Base-by-base conservation (phyloP, 2,797 vertebrate genomes). In the Myotis findleyi region DNA sequence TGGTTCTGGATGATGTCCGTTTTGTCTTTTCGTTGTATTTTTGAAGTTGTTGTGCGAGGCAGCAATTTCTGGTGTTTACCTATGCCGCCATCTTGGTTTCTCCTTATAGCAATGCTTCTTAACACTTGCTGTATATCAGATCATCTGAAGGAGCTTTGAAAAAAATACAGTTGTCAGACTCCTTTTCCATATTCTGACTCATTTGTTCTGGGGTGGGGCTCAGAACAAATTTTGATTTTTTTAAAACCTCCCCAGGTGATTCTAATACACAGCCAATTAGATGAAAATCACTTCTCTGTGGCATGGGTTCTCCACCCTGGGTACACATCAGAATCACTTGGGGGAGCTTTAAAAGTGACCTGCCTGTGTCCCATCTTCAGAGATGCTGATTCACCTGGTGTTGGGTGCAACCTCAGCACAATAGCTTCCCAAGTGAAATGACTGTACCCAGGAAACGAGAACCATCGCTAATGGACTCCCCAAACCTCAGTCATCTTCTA, bases 161-260 rank as follows among this genome's bases (percentile, higher is more conserved):
- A 69, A 62, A 94, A 36, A 55, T 20, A 41, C 6, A 76, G 16
- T 36, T 71, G 18, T n/a, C 59, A 55, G 79, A 33, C 13, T 8
- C 53, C 73, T 86, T 81, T 76, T 79, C 53, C 62, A 71, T 57
- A 86, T 66, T 36, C 79, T 51, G 57, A 84, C 76, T 80, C 93
- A 77, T 66, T 83, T 79, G 23, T 53, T 49, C 38, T 44, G 41
- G 33, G n/a, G 6, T 30, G n/a, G 68, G 36, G 55, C 10, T 51
- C 33, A 49, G 38, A 38, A 38, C 38, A 44, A 12, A 41, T 25
- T 80, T 53, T 44, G 75, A 55, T 55, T 20, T 90, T 64, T 36
- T n/a, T 12, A 76, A 66, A 85, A 36, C 16, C 38, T 84, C 10
- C 23, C 33, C 30, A 33, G 33, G 57, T 87, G 6, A 38, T 77